Base-by-base conservation (phyloP, 2,797 vertebrate genomes). In the Poeciliopsis presidionis region DNA sequence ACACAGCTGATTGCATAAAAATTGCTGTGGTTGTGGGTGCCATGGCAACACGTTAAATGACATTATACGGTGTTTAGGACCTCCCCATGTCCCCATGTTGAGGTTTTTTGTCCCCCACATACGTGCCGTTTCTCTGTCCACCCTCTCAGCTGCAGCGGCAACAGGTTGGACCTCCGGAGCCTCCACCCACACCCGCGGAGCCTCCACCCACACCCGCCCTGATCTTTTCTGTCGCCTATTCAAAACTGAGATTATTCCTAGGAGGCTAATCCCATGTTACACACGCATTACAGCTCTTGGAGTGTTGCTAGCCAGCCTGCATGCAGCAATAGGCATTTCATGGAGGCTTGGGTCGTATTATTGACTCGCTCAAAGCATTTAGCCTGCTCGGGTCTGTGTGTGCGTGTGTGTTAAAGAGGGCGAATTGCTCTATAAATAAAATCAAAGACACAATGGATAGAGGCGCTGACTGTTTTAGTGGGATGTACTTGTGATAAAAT, bases 1-100 rank as follows among this genome's bases (percentile, higher is more conserved):
- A 96, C 95, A 22, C 90, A 91, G 91, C 92, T 94, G 95, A 96
- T 95, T 95, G 95, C 94, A 94, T 91, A 91, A 93, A 95, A 94
- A 93, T 95, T 93, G 91, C 94, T 94, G 90, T 94, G 93, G 94
- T 96, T 95, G 94, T 95, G 93, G 94, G 89, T 81, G 86, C 94
- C 94, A 96, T 96, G 90, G 95, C 90, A 96, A 96, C 95, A 89
- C 91, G 41, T 91, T 88, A 86, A 85, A 85, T 89, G 80, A 87
- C 77, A 87, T 90, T 88, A 90, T 73, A 86, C 86, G 47, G 45
- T 45, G 84, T 88, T 84, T 45, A 78, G 81, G 63, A 28, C 51
- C 77, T 12, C 81, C 84, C 75, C 73, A 80, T 45, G 5, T 82
- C 67, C 69, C 77, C 71, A 75, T 82, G 79, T 83, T 77, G 84